phyloP scores from a whole-genome alignment of 2,888 invertebrate genomes.

The Agriopis marginaria region DNA sequence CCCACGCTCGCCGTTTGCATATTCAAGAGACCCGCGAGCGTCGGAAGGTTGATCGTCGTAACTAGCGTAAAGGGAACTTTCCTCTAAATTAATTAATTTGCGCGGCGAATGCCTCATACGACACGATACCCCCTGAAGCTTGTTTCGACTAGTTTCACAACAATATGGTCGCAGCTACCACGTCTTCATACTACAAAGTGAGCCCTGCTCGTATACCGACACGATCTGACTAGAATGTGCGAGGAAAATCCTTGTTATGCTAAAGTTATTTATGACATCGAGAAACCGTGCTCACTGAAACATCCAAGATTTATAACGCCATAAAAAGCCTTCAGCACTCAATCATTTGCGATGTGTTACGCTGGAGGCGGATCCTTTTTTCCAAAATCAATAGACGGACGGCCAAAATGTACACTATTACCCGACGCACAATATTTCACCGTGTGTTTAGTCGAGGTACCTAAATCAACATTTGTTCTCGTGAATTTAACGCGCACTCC shows the following conservation, averaged over 20 bases:
- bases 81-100: constrained; percentile 68
- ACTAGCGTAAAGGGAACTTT: constrained; percentile 59
- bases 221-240: not conserved
- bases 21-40: constrained; percentile 48
- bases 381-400: constrained; percentile 36
- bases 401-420: constrained; percentile 32
- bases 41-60: constrained; percentile 56
- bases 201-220: not conserved
- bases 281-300: constrained; percentile 28
- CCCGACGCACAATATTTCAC: constrained; percentile 33
- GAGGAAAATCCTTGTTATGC: constrained; percentile 24
- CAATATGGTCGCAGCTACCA: constrained; percentile 2
- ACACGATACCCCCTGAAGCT: constrained; percentile 18
- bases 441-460: constrained; percentile 36
- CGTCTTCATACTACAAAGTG: constrained; percentile 4
- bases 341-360: constrained; percentile 33
- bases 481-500: constrained; percentile 29
- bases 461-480: constrained; percentile 45
- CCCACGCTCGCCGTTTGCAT: constrained; percentile 51
- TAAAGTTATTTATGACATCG: constrained; percentile 21
- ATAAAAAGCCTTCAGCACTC: constrained; percentile 34
- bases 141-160: constrained; percentile 15
- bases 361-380: constrained; percentile 27
- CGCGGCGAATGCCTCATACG: constrained; percentile 49
- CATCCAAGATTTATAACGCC: constrained; percentile 30